Percentiles rank a stretch among this genome's conserved stretches.
Evolutionary conservation across 2,888 invertebrate species (phyloP).

Genomic region (Cylindroiulus punctatus): DNA sequence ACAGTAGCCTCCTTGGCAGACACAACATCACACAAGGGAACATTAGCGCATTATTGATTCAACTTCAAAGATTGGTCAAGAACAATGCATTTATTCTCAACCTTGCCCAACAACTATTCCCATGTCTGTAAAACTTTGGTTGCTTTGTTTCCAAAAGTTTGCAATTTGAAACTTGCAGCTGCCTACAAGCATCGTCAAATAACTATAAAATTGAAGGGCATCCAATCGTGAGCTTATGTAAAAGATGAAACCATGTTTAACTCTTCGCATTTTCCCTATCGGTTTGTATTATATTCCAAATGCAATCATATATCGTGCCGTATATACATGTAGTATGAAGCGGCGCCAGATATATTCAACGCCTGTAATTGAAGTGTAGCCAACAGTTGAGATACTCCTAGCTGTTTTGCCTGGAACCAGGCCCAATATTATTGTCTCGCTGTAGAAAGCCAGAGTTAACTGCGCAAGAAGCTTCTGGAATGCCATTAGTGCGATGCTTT

Average conservation of each 20-base stretch:
- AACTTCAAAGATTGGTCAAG: no score
- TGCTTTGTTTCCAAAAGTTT: not conserved
- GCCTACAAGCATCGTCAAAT: not conserved
- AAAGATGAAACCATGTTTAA: not conserved
- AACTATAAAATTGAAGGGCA: not conserved
- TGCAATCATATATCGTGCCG: not conserved
- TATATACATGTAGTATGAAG: not conserved
- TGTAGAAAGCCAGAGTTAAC: constrained; percentile 3
- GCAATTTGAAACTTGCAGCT: not conserved
- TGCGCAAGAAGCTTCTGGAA: constrained; percentile 17
- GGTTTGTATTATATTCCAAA: not conserved
- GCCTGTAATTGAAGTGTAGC: not conserved
- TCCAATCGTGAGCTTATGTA: not conserved
- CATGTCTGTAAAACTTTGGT: not conserved
- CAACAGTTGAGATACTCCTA: not conserved
- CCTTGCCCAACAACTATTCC: not conserved
- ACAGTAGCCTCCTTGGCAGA: no score
- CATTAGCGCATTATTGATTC: no score
- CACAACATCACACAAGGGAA: no score
- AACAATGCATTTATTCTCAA: not conserved
- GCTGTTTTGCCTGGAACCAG: constrained; percentile 27
- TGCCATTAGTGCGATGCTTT: not conserved
- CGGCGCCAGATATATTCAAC: not conserved
- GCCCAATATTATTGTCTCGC: constrained; percentile 5
- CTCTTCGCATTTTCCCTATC: not conserved